These are phyloP conservation scores for Troides aeacus DNA, from an alignment of 2,888 invertebrate species.

Conservation along the genomic window DNA sequence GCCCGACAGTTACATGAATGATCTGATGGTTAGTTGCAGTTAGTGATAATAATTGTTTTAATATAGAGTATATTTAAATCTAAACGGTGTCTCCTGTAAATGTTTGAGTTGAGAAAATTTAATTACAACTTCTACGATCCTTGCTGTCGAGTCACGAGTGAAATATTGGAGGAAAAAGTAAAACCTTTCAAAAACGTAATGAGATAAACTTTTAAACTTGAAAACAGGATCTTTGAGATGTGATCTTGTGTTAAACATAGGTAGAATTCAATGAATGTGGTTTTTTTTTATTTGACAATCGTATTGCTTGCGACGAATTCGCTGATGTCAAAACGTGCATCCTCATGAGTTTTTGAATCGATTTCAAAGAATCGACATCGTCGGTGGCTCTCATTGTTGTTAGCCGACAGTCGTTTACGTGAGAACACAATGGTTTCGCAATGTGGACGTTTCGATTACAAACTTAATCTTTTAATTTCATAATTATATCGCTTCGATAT, in stretches of 20 bases:
- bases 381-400: constrained; percentile 77
- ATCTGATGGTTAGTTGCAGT: constrained; percentile 55
- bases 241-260: too few species aligned
- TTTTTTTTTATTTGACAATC: constrained; percentile 38
- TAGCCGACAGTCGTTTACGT: constrained; percentile 70
- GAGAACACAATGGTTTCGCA: constrained; percentile 76
- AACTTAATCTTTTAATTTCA: constrained; percentile 50
- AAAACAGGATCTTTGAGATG: too few species aligned
- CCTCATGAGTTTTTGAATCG: constrained; percentile 75
- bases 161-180: neutral
- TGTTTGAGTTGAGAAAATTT: too few species aligned
- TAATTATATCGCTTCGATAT: constrained; percentile 45
- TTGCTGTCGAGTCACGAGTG: neutral
- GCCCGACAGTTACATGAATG: constrained; percentile 51
- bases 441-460: constrained; percentile 52
- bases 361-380: constrained; percentile 73
- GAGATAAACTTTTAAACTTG: neutral
- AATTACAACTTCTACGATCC: too few species aligned
- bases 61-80: neutral
- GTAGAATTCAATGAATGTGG: neutral
- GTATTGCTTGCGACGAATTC: constrained; percentile 65
- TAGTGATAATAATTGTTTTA: neutral
- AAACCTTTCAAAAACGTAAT: neutral
- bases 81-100: neutral
- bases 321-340: constrained; percentile 79